Evolutionary conservation across 2,797 vertebrate species (phyloP), one percentile per base, ranked within the genome.

Genomic region (Poeciliopsis presidionis): DNA sequence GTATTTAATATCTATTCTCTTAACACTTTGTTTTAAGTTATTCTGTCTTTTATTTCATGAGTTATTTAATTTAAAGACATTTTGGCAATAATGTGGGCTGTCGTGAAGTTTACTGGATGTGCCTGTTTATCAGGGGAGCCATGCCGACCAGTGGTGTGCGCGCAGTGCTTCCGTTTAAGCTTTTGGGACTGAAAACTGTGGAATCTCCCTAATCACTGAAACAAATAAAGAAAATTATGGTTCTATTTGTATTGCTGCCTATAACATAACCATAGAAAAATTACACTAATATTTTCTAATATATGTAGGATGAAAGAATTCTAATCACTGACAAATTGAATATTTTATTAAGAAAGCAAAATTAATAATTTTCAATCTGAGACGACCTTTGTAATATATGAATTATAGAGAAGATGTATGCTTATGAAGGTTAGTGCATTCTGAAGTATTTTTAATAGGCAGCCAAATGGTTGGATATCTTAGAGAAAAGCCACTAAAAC

Each of bases 271-370:
- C 88, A 91, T 92, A 96, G 93, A 95, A 93, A 75, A 95, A 95
- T 93, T 88, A 95, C 91, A 94, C 95, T 94, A 96, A 96, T 95
- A 96, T 95, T 96, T 96, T 96, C 87, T 96, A 94, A 95, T 94
- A 94, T 95, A 94, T 96, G 93, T 95, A 96, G 94, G 89, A 93
- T 89, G 86, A 93, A 93, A 93, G 93, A 96, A 95, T 95, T 96
- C 95, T 96, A 96, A 96, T 95, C 87, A 94, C 90, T 95, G 90
- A 95, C 91, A 96, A 95, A 95, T 94, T 93, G 83, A 94, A 91
- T 96, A 96, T 96, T 96, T 96, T 96, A 96, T 95, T 95, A 95
- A 94, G 80, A 94, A 92, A 89, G 53, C 67, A 65, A 93, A 93
- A 90, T 88, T 71, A 92, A 82, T 92, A 74, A 92, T 95, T 95